Evolutionary conservation across 2,113 vertebrate species (phyloP).

Genomic region (Lepus europaeus): DNA sequence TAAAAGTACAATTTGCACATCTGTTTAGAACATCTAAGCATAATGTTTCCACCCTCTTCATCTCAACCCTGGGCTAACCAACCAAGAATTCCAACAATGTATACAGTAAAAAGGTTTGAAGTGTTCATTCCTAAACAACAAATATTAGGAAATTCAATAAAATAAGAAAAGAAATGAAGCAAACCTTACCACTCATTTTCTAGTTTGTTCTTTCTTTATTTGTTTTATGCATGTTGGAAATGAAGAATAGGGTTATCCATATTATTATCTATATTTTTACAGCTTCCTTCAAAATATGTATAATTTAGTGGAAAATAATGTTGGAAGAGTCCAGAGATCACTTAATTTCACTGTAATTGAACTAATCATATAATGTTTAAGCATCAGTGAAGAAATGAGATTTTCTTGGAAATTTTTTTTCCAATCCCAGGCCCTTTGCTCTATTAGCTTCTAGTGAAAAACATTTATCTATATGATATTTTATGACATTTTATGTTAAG

Average conservation of each 20-base stretch:
- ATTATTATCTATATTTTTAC: neutral
- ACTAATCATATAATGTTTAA: neutral
- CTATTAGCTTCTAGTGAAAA: neutral
- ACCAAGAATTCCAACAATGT: neutral
- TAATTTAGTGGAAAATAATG: conserved; percentile 17
- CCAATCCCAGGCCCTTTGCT: neutral
- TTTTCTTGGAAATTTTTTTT: neutral
- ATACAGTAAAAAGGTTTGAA: neutral
- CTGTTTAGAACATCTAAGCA: neutral
- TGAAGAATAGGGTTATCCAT: neutral
- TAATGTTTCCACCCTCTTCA: neutral
- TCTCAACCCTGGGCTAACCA: neutral
- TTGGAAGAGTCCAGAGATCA: neutral
- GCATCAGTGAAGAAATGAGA: neutral
- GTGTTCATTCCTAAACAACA: neutral
- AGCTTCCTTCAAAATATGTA: neutral
- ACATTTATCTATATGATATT: neutral
- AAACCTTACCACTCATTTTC: neutral
- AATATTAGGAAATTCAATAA: neutral
- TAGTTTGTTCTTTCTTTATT: neutral
- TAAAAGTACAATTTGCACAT: neutral
- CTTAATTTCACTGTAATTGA: conserved; percentile 22
- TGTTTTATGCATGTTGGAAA: neutral
- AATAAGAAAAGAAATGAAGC: neutral
- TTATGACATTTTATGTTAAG: neutral